Percentiles rank a stretch among this genome's conserved stretches.
Evolutionary conservation across 2,888 invertebrate species (phyloP).

Genomic region (Aphidius colemani): DNA sequence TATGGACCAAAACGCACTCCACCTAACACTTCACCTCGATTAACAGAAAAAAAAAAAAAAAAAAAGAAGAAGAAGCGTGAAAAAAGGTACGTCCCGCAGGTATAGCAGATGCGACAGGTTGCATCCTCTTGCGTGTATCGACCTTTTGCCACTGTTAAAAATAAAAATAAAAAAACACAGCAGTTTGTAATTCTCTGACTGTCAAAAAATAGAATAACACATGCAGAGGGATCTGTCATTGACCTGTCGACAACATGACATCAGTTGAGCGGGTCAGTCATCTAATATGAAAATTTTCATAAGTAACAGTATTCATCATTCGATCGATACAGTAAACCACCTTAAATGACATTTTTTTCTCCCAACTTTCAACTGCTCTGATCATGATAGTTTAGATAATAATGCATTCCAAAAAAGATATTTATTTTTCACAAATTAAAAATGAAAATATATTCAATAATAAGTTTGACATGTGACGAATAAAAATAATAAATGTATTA

Average conservation of each 20-base stretch:
- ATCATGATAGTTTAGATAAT: not conserved
- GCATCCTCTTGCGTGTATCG: conserved; percentile 41
- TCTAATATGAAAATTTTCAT: not conserved
- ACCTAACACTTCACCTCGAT: too few species aligned
- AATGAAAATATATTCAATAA: not conserved
- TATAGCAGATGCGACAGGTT: conserved; percentile 47
- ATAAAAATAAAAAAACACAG: too few species aligned
- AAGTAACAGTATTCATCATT: not conserved
- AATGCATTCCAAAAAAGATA: not conserved
- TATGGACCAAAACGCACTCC: too few species aligned
- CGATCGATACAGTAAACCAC: not conserved
- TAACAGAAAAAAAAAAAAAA: too few species aligned
- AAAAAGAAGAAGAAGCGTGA: too few species aligned
- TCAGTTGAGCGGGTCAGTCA: conserved; percentile 19
- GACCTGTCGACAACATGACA: conserved; percentile 24
- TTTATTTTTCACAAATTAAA: not conserved
- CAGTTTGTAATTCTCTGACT: conserved; percentile 21
- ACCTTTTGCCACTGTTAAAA: conserved; percentile 28
- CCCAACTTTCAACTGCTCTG: not conserved
- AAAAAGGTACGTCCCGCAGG: conserved; percentile 25
- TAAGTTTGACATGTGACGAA: not conserved
- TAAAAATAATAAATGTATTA: too few species aligned
- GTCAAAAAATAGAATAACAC: conserved; percentile 30
- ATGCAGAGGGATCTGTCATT: conserved; percentile 28
- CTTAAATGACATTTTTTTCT: not conserved